Evolutionary conservation across 2,888 invertebrate species (phyloP).

Genomic region (Taenaris catops): DNA sequence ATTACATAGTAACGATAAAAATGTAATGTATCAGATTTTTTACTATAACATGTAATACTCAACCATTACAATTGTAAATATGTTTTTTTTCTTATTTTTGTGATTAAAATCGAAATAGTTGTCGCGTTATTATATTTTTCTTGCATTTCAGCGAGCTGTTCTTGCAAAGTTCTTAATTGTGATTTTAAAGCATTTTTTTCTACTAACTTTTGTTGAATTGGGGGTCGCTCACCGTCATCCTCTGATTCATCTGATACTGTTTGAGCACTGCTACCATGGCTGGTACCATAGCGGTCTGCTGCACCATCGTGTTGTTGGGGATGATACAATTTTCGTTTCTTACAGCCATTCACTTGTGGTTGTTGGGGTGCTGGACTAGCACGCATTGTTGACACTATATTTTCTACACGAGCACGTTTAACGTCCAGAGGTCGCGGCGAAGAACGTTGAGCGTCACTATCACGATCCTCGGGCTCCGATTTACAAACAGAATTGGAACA

Average conservation of each 20-base stretch:
- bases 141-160: conserved; percentile 94
- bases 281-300: conserved; percentile 78
- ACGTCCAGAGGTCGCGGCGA: conserved; percentile 85
- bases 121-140: conserved; percentile 94
- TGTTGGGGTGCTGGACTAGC: conserved; percentile 89
- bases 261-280: conserved; percentile 68
- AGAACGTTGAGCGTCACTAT: conserved; percentile 79
- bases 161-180: conserved; percentile 92
- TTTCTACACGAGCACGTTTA: conserved; percentile 96
- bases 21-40: not conserved
- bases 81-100: too few relatives aligned
- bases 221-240: conserved; percentile 87
- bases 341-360: conserved; percentile 93
- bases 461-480: conserved; percentile 82
- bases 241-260: conserved; percentile 85
- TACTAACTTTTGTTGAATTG: conserved; percentile 90
- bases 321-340: conserved; percentile 96
- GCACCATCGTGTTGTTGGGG: conserved; percentile 94
- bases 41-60: not conserved
- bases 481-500: too few relatives aligned
- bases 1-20: conserved; percentile 1
- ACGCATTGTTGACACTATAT: conserved; percentile 96
- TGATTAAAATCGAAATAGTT: too few relatives aligned
- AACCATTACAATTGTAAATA: too few relatives aligned
- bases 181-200: conserved; percentile 93